Base-by-base conservation (phyloP, 1,140 invertebrate species). In the Mya arenaria region DNA sequence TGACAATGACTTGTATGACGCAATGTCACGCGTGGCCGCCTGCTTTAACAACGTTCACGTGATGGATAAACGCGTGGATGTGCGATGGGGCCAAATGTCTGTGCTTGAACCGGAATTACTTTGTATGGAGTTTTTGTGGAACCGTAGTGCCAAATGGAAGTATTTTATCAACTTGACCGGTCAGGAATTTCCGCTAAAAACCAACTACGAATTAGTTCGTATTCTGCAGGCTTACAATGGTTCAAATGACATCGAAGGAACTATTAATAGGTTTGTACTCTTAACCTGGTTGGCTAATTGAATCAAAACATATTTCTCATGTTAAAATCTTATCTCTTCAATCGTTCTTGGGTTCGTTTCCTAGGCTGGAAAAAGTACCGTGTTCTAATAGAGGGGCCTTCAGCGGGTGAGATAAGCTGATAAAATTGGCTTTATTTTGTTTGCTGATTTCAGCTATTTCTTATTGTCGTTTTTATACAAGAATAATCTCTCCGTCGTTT, bases 131-230 rank as follows among this genome's bases (percentile, higher is more conserved):
- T 87, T 89, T n/a, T 74, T 91, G 32, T 85, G 82, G 56, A 86
- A 77, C 19, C 58, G 44, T 56, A 72, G 71, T 63, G 82, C 79
- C 62, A 84, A 77, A 39, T 91, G 90, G 89, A 90, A 88, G 48
- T 91, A 91, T 68, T 88, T 90, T 34, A 90, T 91, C 32, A 91
- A 91, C 79, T 71, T 91, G 39, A 89, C 90, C 0, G 89, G 89
- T 1, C 90, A 90, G 66, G 91, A 92, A 80, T 90, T 90, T 79
- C 88, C 88, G 10, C 60, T 89, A 28, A 85, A 77, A 55, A 89
- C 89, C 28, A 90, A 89, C 58, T 58, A 58, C 1, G 89, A 91
- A 72, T 62, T 91, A 4, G 89, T 90, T 15, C 72, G 85, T 37
- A 90, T 91, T 74, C 58, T 91, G 13, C 84, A 85, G 66, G 75